These are phyloP conservation scores for Mus minutoides DNA, from an alignment of 2,797 vertebrate genomes.

Conservation along the genomic window DNA sequence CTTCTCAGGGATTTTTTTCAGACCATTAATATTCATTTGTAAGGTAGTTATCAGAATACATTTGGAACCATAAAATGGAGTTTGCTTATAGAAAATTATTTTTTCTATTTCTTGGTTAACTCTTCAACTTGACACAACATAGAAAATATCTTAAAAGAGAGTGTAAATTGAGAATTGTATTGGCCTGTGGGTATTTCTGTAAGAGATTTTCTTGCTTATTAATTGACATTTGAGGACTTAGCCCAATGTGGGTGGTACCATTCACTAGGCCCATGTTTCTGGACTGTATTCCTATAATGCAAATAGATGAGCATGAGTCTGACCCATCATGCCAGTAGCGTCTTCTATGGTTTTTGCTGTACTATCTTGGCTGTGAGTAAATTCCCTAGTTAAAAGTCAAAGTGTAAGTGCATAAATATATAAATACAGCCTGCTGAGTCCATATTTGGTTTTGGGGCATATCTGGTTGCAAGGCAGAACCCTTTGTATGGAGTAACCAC, in stretches of 20 bases:
- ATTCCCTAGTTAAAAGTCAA: background rate
- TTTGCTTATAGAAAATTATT: background rate
- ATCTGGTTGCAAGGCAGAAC: too few relatives aligned
- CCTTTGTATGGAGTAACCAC: too few relatives aligned
- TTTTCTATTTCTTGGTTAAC: background rate
- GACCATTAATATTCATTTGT: constrained; percentile 8
- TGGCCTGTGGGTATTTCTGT: too few relatives aligned
- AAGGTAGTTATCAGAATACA: constrained; percentile 44
- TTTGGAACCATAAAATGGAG: background rate
- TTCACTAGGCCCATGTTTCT: background rate
- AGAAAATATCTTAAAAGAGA: background rate
- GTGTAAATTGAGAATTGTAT: background rate
- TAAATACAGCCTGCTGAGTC: background rate
- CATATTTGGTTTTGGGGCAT: too few relatives aligned
- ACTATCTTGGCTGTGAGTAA: background rate
- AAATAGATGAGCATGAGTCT: background rate
- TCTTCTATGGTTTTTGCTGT: background rate
- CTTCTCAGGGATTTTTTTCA: constrained; percentile 20
- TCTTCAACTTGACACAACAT: background rate
- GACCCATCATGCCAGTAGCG: background rate
- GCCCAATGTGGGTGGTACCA: background rate
- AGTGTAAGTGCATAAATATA: background rate
- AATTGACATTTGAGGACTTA: background rate
- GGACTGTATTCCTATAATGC: background rate
- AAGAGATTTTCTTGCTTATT: background rate